phyloP scores from a whole-genome alignment of 2,113 vertebrate genomes.

The Crotalus horridus region DNA sequence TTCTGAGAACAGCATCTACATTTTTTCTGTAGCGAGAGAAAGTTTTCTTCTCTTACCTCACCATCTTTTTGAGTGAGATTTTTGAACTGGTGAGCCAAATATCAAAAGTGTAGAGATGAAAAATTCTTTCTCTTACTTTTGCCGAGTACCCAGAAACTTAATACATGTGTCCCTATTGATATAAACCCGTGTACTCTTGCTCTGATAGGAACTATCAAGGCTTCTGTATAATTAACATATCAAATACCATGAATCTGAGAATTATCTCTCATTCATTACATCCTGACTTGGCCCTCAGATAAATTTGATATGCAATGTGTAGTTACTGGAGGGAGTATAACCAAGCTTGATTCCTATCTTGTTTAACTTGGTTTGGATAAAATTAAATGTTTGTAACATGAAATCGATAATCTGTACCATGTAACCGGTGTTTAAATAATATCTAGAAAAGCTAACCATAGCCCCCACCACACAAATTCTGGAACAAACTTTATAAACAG shows the following conservation, averaged over 20 bases:
- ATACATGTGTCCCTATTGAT: constrained; percentile 37
- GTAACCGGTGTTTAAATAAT: background rate
- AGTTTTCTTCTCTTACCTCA: background rate
- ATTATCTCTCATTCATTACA: background rate
- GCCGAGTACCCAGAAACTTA: constrained; percentile 41
- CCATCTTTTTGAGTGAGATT: fast-evolving
- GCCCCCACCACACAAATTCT: background rate
- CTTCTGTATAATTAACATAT: constrained; percentile 33
- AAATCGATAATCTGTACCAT: background rate
- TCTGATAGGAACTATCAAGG: constrained; percentile 41
- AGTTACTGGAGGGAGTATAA: background rate
- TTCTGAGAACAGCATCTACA: constrained; percentile 47
- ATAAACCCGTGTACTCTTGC: constrained; percentile 40
- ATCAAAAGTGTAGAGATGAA: constrained; percentile 30
- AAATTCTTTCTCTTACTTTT: constrained; percentile 31
- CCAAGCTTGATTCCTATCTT: background rate
- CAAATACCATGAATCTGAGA: constrained; percentile 37
- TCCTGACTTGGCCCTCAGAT: background rate
- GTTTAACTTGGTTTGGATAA: background rate
- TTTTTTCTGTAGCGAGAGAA: constrained; percentile 21
- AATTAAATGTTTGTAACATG: background rate
- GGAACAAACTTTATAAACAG: background rate
- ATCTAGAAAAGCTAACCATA: background rate
- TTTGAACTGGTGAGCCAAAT: background rate
- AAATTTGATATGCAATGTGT: background rate